Evolutionary conservation across 1,140 invertebrate species (phyloP), one percentile per base, ranked within the genome.

Genomic region (Parasteatoda tepidariorum): DNA sequence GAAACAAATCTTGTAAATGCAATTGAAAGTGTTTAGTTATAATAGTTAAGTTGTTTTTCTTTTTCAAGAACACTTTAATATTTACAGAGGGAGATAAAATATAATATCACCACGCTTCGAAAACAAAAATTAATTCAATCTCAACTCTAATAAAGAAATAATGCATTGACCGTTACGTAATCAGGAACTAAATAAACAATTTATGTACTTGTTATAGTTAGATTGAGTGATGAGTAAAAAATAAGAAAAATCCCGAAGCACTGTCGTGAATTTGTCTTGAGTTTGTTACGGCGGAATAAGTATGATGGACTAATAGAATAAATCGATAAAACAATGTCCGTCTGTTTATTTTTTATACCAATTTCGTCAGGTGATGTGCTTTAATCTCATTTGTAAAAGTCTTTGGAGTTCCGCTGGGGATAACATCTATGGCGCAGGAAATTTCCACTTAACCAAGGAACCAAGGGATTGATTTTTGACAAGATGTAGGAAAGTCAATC

Each of bases 301-400:
- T 15, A n/a, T 67, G 30, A 22, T 67, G 22, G 31, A 33, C 64
- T 67, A 67, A 67, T 48, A 34, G 66, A 68, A 68, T 68, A 41
- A 48, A 68, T 68, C 34, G 66, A 68, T 68, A 48, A 28, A 68
- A 68, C 66, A 68, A 48, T 68, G 66, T 48, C 66, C 26, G 55
- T 67, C 15, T 67, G 18, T 38, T 67, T 33, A 30, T 67, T 67
- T 67, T 67, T 67, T 30, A 67, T 33, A 67, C 18, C 64, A 67
- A 30, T 33, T 67, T 67, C 34, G 30, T 33, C 31, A 33, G 31
- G 64, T 33, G 34, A 67, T 67, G 64, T 33, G 31, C 34, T 67
- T 67, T 67, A 67, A 67, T 67, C 64, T 67, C 34, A 30, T 67
- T 67, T 67, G 18, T 67, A 33, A 22, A 33, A 33, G 64, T 22